Conservation (phyloP, 2,888 invertebrate genomes). For the Pachymerium ferrugineum region DNA sequence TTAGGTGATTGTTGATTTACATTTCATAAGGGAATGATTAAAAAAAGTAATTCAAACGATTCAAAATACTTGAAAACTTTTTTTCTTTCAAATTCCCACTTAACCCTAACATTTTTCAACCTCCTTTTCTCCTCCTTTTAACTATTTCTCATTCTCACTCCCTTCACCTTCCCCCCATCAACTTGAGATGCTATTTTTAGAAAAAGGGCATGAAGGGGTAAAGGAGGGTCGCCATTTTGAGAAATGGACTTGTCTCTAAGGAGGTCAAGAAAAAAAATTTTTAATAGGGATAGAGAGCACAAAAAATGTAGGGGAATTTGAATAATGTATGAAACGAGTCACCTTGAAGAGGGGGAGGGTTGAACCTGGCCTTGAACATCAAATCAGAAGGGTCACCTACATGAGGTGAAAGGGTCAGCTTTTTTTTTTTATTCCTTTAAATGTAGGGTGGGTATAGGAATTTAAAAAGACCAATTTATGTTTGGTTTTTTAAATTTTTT, state of each 20-base stretch:
- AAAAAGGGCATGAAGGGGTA: not conserved
- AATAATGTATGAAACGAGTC: not conserved
- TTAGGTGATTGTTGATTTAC: not conserved
- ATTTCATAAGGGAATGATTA: too few species aligned
- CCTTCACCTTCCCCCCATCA: not conserved
- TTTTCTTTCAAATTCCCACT: too few species aligned
- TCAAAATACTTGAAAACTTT: not conserved
- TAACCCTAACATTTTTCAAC: too few species aligned
- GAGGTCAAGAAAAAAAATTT: not conserved
- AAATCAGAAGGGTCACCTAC: not conserved
- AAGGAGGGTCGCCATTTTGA: not conserved
- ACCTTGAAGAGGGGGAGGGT: conserved; percentile 8
- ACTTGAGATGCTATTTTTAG: not conserved
- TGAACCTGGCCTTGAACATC: not conserved
- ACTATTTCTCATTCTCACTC: not conserved
- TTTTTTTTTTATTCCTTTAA: not conserved
- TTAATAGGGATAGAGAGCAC: not conserved
- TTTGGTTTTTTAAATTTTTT: too few species aligned
- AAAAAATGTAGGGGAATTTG: not conserved
- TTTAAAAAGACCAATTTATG: not conserved
- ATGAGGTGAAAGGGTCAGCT: not conserved
- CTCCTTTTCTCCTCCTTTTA: too few species aligned
- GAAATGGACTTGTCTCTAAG: too few species aligned
- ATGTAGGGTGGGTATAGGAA: not conserved
- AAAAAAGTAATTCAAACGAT: too few species aligned